Evolutionary conservation across 2,888 invertebrate species (phyloP).

Genomic region (Antheraea yamamai): DNA sequence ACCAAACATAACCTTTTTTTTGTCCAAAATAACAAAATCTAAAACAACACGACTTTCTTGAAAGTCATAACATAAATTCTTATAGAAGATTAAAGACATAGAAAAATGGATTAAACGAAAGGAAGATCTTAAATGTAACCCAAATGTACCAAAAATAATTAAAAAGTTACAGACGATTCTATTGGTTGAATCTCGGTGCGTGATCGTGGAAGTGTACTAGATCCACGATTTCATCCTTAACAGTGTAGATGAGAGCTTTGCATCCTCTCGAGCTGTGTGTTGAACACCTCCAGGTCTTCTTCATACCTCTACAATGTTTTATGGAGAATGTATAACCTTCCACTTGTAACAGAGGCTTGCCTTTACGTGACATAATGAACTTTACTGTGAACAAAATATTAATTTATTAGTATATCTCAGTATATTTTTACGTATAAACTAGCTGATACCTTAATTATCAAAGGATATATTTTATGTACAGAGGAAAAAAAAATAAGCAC

Average conservation of each 20-base stretch:
- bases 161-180: neutral
- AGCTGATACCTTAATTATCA: too few relatives aligned
- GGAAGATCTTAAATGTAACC: neutral
- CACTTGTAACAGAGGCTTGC: constrained; percentile 30
- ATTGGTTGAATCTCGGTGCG: neutral
- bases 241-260: constrained; percentile 30
- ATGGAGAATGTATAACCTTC: constrained; percentile 32
- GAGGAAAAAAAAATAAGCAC: too few relatives aligned
- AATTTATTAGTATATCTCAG: neutral
- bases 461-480: too few relatives aligned
- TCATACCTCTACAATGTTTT: constrained; percentile 17
- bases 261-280: constrained; percentile 36
- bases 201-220: constrained; percentile 12
- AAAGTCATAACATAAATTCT: neutral
- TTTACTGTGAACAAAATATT: constrained; percentile 15
- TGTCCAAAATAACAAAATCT: neutral
- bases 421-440: neutral
- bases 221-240: constrained; percentile 22
- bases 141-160: neutral
- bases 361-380: constrained; percentile 24
- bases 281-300: constrained; percentile 36
- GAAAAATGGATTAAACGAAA: neutral
- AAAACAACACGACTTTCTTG: neutral
- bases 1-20: neutral
- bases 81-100: neutral